Conservation (phyloP, 2,113 vertebrate genomes). For the Microtus ochrogaster region DNA sequence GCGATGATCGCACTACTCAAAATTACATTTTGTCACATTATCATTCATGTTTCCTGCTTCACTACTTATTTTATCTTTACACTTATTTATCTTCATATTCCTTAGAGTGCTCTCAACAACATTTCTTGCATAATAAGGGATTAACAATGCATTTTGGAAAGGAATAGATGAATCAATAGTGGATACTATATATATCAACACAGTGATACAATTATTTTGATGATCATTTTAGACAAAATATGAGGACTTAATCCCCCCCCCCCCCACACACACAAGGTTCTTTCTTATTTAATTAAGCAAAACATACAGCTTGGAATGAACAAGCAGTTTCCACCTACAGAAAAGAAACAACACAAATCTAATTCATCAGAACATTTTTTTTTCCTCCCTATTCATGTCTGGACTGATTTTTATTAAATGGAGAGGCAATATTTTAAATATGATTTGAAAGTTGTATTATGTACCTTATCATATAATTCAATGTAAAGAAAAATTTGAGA, state of each 20-base stretch:
- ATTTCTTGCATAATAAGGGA: background rate
- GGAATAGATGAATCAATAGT: background rate
- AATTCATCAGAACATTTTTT: background rate
- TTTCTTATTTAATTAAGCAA: background rate
- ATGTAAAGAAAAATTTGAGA: background rate
- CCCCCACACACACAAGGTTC: background rate
- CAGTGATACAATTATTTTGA: background rate
- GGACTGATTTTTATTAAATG: constrained; percentile 30
- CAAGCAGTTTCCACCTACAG: background rate
- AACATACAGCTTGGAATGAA: background rate
- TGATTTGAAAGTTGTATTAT: background rate
- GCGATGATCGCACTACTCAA: background rate
- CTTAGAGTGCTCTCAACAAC: background rate
- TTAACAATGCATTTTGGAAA: background rate
- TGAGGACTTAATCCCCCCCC: background rate
- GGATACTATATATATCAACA: background rate
- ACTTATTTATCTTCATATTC: background rate
- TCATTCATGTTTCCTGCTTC: background rate
- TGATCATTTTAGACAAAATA: background rate
- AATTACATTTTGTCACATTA: background rate
- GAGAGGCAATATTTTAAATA: background rate
- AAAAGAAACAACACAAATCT: background rate
- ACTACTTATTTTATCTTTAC: background rate
- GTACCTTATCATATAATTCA: background rate
- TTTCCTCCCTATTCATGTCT: background rate